A percentile compares a stretch with the other conserved stretches of the same genome.
Evolutionary conservation across 2,888 invertebrate genomes (phyloP).

Genomic region (Brachyptera putata): DNA sequence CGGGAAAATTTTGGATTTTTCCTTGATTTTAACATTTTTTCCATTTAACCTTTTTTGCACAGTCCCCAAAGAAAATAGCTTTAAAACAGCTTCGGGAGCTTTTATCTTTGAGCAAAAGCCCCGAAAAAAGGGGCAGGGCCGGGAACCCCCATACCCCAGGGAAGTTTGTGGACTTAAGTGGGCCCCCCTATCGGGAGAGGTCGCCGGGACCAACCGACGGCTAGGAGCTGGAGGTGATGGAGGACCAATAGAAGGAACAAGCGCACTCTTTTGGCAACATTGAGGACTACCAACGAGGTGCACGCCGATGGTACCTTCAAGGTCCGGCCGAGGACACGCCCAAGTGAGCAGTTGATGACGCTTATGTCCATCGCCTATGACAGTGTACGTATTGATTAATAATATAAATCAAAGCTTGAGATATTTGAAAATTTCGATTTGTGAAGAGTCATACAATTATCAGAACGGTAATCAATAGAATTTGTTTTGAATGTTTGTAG

Average conservation of each 20-base stretch:
- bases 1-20: no score
- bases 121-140: neutral
- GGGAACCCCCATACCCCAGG: neutral
- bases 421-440: no score
- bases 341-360: neutral
- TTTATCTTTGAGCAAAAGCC: neutral
- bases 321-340: neutral
- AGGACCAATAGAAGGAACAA: neutral
- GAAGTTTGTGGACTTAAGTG: neutral
- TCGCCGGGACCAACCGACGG: neutral
- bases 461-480: no score
- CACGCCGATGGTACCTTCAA: constrained; percentile 6
- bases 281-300: neutral
- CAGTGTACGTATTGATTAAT: neutral
- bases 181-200: neutral
- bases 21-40: no score
- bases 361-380: neutral
- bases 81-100: neutral
- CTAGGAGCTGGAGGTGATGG: neutral
- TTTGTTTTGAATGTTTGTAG: neutral
- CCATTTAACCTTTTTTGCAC: no score
- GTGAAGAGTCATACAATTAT: no score
- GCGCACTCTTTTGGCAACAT: neutral
- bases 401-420: no score
- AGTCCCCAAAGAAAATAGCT: neutral